phyloP scores from a whole-genome alignment of 2,888 invertebrate species.

The Tineola bisselliella region DNA sequence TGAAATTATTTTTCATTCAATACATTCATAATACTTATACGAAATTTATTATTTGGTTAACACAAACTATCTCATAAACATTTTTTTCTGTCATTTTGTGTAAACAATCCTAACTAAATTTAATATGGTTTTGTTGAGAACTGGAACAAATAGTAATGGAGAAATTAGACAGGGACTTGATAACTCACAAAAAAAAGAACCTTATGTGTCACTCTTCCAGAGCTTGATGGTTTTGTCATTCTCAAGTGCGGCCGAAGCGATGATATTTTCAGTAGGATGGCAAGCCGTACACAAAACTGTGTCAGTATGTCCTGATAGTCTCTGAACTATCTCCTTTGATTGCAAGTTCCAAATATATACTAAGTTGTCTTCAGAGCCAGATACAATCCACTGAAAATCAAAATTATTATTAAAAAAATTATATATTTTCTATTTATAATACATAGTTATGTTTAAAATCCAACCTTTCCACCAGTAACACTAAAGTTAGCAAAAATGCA shows the following conservation, averaged over 20 bases:
- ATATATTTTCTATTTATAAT: no score
- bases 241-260: slow-evolving; percentile 98
- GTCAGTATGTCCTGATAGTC: slow-evolving; percentile 96
- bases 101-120: no score
- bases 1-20: neutral
- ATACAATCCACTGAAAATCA: slow-evolving; percentile 93
- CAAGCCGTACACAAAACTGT: slow-evolving; percentile 97
- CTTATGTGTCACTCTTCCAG: slow-evolving; percentile 96
- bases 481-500: slow-evolving; percentile 99
- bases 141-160: no score
- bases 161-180: no score
- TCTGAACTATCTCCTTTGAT: slow-evolving; percentile 98
- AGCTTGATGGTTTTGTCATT: slow-evolving; percentile 99
- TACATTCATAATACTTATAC: no score
- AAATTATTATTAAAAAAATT: neutral
- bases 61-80: no score
- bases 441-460: slow-evolving; percentile 15
- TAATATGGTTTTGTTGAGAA: no score
- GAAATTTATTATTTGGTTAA: no score
- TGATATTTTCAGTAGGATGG: slow-evolving; percentile 99
- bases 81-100: no score
- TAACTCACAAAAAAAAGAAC: neutral
- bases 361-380: slow-evolving; percentile 98
- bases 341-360: slow-evolving; percentile 99
- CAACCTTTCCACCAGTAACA: slow-evolving; percentile 98